These are phyloP conservation scores for Eumacrocentrus americanus DNA, from an alignment of 2,888 invertebrate species.

Conservation along the genomic window DNA sequence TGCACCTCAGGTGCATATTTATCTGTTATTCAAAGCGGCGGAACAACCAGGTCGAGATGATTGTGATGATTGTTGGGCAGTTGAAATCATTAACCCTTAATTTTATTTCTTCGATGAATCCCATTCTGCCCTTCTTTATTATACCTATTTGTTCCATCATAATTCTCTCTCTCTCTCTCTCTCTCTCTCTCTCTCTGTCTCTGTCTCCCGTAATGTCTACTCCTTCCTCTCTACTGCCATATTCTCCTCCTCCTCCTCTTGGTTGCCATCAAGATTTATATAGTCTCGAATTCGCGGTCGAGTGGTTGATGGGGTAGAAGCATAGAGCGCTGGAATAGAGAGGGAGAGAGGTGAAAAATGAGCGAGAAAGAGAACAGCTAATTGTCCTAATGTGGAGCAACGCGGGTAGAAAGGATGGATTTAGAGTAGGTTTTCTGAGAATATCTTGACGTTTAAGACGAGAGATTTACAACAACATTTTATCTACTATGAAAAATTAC, in stretches of 20 bases:
- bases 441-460: too few species aligned
- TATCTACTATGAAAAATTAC: too few species aligned
- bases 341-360: background rate
- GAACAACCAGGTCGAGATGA: too few species aligned
- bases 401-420: constrained; percentile 20
- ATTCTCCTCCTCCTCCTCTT: constrained; percentile 15
- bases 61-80: background rate
- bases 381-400: constrained; percentile 30
- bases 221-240: constrained; percentile 3
- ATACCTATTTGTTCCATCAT: constrained; percentile 22
- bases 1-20: too few species aligned
- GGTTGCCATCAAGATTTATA: constrained; percentile 31
- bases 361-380: constrained; percentile 32
- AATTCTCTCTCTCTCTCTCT: constrained; percentile 5
- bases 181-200: constrained; percentile 2
- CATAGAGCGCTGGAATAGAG: background rate
- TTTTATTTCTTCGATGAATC: constrained; percentile 15
- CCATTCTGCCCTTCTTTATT: constrained; percentile 11
- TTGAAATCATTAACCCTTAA: constrained; percentile 3
- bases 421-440: background rate
- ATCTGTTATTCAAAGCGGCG: background rate
- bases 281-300: constrained; percentile 28
- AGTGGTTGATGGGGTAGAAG: constrained; percentile 5
- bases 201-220: constrained; percentile 14
- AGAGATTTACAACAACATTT: too few species aligned